Evolutionary conservation across 2,888 invertebrate species (phyloP).

Genomic region (Yponomeuta plumbellus): DNA sequence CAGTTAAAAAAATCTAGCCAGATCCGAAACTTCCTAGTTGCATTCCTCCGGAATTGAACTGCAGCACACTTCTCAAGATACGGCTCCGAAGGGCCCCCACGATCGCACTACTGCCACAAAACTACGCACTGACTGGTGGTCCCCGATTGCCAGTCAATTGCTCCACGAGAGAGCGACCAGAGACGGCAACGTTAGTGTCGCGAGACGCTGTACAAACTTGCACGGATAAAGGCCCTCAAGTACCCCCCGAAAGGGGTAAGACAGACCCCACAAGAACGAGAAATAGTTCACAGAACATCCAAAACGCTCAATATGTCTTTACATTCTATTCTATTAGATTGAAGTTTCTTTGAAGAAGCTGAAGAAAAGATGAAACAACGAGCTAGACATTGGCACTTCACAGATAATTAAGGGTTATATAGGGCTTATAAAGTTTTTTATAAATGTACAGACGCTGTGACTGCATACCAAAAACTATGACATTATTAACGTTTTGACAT

Average conservation of each 20-base stretch:
- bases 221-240: conserved; percentile 69
- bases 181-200: neutral
- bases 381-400: too few relatives aligned
- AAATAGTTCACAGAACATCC: neutral
- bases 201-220: conserved; percentile 68
- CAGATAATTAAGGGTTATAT: too few relatives aligned
- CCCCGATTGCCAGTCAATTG: neutral
- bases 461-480: too few relatives aligned
- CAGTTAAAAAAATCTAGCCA: neutral
- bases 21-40: conserved; percentile 29
- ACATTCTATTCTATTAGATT: too few relatives aligned
- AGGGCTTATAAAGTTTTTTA: too few relatives aligned
- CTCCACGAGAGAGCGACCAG: neutral
- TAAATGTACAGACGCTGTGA: too few relatives aligned
- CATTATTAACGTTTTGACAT: too few relatives aligned
- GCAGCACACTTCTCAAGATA: conserved; percentile 63
- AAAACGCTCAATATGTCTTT: too few relatives aligned
- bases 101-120: conserved; percentile 49
- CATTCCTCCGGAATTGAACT: conserved; percentile 30
- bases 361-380: too few relatives aligned
- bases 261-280: conserved; percentile 52
- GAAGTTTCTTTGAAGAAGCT: too few relatives aligned
- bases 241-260: conserved; percentile 75
- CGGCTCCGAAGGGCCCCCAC: conserved; percentile 66
- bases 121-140: neutral